Base-by-base conservation (phyloP, 1,140 invertebrate species). In the Calephelis nemesis region DNA sequence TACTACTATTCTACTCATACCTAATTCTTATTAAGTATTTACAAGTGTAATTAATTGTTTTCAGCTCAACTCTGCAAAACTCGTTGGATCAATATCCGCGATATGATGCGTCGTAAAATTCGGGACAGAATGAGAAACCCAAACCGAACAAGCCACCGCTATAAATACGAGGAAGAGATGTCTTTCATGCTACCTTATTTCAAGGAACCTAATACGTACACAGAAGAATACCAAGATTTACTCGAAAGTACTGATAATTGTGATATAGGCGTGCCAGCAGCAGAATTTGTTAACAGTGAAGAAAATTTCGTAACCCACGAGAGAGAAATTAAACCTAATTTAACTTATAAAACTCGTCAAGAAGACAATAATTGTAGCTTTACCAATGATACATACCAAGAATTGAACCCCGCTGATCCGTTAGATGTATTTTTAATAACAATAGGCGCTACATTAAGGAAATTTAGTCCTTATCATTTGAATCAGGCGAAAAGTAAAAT, bases 401-500 rank as follows among this genome's bases (percentile, higher is more conserved):
- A 90, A 1, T 30, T 87, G 7, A 88, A 82, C 47, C 75, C 83
- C 0, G 50, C 82, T 1, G 88, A 90, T 68, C 84, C 86, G 15
- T 69, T 89, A 5, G 87, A 90, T 39, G 85, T 85, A 0, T 88
- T 89, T 48, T 63, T 89, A 0, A 78, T 89, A 7, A 86, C 84
- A 1, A 81, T 90, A 65, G 88, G 88, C 0, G 73, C 82, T 0
- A 90, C 88, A 0, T 67, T 90, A 7, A 82, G 81, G 66, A 88
- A 82, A 13, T 87, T 90, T 47, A 84, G 73, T n/a, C 88, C 88
- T 4, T 88, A 87, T 67, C 84, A 85, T 47, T 62, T 88, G 69
- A 90, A 90, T 62, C 85, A 89, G 69, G 88, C 87, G 10, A 91
- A 91, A 70, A 87, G 79, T 66, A 89, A 89, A 67, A 91, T 91